Conservation (phyloP, 2,888 invertebrate genomes). For the Trachelus stipa region DNA sequence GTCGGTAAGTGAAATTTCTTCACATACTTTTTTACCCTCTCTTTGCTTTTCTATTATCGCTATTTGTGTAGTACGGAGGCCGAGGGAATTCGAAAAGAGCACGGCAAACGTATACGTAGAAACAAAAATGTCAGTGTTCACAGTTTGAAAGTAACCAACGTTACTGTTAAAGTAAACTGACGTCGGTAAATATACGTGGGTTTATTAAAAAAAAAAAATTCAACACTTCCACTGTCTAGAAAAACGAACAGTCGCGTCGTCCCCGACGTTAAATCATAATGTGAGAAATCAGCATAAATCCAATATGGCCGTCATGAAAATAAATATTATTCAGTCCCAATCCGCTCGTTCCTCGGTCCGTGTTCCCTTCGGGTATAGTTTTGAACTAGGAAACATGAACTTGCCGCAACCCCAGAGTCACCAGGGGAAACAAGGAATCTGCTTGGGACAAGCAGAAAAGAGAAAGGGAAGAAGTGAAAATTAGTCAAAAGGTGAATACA, state of each 20-base stretch:
- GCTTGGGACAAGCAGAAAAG: background rate
- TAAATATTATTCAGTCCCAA: background rate
- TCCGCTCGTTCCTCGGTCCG: background rate
- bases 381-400: background rate
- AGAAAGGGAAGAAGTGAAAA: background rate
- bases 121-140: background rate
- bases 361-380: background rate
- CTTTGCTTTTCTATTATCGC: too few species aligned
- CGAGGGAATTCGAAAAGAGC: background rate
- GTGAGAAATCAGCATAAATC: background rate
- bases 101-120: too few species aligned
- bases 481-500: background rate
- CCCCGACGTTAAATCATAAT: background rate
- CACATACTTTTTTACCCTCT: background rate
- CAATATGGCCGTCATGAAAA: background rate
- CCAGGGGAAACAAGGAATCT: too few species aligned
- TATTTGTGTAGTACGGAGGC: background rate
- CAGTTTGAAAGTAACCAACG: background rate
- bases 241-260: background rate
- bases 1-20: background rate
- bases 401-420: background rate
- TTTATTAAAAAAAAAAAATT: background rate
- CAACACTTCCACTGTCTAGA: background rate
- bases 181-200: background rate
- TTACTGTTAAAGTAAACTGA: background rate